Percentiles rank a stretch among this genome's conserved stretches.
Conservation (phyloP, 1,140 invertebrate genomes). For the Zophobas morio region DNA sequence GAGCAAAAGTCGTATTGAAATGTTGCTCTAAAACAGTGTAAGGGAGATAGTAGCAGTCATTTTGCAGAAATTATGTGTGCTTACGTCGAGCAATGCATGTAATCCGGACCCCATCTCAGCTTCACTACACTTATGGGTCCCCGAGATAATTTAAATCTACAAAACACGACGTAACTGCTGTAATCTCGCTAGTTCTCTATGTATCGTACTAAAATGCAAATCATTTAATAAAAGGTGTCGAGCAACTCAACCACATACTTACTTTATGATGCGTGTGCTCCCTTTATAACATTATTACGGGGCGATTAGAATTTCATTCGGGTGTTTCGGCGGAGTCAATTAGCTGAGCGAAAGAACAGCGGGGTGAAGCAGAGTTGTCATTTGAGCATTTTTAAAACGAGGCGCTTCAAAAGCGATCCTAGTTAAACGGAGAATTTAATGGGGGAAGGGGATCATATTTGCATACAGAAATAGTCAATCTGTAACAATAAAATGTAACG, state of each 20-base stretch:
- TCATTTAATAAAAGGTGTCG: constrained; percentile 51
- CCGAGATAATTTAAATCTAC: constrained; percentile 51
- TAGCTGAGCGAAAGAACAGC: neutral
- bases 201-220: constrained; percentile 52
- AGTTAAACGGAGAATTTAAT: constrained; percentile 29
- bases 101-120: constrained; percentile 43
- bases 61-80: constrained; percentile 38
- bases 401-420: neutral
- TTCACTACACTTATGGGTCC: constrained; percentile 47
- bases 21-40: constrained; percentile 3
- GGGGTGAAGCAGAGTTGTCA: neutral
- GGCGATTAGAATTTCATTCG: constrained; percentile 46
- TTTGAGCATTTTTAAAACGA: constrained; percentile 17
- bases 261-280: constrained; percentile 49
- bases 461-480: constrained; percentile 53
- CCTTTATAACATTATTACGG: constrained; percentile 46
- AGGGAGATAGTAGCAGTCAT: constrained; percentile 41
- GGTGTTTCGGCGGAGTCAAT: constrained; percentile 7
- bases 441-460: constrained; percentile 37
- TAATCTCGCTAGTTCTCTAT: constrained; percentile 51
- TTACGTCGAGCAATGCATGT: constrained; percentile 41
- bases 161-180: constrained; percentile 50
- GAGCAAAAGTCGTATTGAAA: constrained; percentile 9
- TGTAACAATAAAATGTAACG: constrained; percentile 55
- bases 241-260: constrained; percentile 46